Evolutionary conservation across 2,888 invertebrate genomes (phyloP).

Genomic region (Heliconius erato): DNA sequence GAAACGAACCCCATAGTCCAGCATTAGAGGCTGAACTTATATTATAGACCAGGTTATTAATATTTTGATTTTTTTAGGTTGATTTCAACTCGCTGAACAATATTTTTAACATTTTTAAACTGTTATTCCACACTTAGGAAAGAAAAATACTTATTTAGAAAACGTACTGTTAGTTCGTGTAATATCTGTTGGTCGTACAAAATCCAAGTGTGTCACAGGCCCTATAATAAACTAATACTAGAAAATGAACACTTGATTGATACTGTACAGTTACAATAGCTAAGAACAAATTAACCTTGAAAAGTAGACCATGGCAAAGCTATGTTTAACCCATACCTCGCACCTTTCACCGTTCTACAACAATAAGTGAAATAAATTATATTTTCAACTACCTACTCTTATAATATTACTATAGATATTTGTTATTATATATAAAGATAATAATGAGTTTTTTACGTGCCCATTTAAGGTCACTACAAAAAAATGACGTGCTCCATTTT

Average conservation of each 20-base stretch:
- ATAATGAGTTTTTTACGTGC: constrained; percentile 1
- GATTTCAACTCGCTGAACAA: not conserved
- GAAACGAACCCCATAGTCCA: not conserved
- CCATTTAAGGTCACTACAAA: not conserved
- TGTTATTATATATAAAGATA: not conserved
- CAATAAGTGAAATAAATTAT: constrained; percentile 48
- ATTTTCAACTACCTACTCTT: not conserved
- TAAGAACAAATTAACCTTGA: constrained; percentile 39
- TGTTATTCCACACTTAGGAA: no score
- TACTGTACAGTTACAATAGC: constrained; percentile 29
- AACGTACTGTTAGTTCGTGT: not conserved
- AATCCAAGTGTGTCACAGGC: constrained; percentile 12
- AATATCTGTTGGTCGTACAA: no score
- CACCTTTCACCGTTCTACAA: constrained; percentile 66
- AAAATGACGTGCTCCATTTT: not conserved
- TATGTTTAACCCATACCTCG: constrained; percentile 43
- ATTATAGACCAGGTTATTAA: not conserved
- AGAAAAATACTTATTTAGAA: no score
- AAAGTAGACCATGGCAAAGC: constrained; percentile 43
- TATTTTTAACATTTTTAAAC: not conserved
- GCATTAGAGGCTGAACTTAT: not conserved
- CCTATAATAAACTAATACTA: constrained; percentile 25
- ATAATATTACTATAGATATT: constrained; percentile 20
- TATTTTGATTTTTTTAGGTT: not conserved
- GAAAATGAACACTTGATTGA: constrained; percentile 27